Evolutionary conservation across 2,888 invertebrate genomes (phyloP).

Genomic region (Portevinia maculata): DNA sequence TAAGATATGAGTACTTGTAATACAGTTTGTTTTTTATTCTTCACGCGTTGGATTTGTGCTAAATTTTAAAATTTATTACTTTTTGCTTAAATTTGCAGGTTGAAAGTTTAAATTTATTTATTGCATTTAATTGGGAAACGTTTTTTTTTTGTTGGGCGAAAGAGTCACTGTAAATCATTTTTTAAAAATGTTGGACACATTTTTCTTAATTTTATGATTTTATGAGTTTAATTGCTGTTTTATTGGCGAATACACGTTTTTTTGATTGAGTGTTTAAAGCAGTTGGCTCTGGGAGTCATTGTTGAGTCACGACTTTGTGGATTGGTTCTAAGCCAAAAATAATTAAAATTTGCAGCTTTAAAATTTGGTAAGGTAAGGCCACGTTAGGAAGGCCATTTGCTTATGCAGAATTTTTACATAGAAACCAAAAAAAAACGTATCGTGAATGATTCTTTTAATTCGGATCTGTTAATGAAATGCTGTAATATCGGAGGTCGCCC

Average conservation of each 20-base stretch:
- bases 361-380: no score
- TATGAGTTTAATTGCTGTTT: conserved; percentile 7
- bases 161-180: conserved; percentile 12
- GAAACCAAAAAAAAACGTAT: no score
- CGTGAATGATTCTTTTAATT: no score
- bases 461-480: no score
- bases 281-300: no score
- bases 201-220: conserved; percentile 1
- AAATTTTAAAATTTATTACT: conserved; percentile 60
- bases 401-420: no score
- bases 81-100: conserved; percentile 16
- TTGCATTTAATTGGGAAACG: conserved; percentile 29
- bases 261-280: background rate
- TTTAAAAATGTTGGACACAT: conserved; percentile 1
- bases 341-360: no score
- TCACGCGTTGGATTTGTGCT: conserved; percentile 37
- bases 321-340: no score
- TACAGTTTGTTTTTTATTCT: conserved; percentile 5
- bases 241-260: conserved; percentile 9
- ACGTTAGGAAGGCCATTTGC: no score
- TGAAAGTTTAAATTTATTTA: conserved; percentile 25
- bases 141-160: conserved; percentile 20
- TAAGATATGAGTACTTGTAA: background rate
- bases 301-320: no score
- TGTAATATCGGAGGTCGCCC: no score